Evolutionary conservation across 2,888 invertebrate species (phyloP).

Genomic region (Cacoxenus indagator): DNA sequence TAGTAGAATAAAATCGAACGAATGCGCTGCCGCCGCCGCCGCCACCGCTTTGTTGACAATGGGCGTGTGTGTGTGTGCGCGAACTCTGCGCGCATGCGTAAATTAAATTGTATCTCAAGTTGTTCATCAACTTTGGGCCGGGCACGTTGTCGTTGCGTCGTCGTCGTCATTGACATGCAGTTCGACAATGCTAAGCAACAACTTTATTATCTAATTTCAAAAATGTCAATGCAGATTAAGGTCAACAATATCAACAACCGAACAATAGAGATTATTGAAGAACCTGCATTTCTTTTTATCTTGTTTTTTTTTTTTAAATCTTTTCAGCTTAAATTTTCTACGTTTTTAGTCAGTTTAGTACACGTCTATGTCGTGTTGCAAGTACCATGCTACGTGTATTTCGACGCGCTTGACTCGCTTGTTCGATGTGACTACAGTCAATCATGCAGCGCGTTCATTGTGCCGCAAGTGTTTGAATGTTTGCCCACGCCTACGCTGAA

Average conservation of each 20-base stretch:
- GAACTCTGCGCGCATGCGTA: constrained; percentile 32
- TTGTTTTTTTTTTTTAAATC: background rate
- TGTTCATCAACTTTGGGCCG: constrained; percentile 43
- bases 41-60: constrained; percentile 18
- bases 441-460: background rate
- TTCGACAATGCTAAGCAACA: constrained; percentile 31
- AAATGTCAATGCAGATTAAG: constrained; percentile 64
- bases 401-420: background rate
- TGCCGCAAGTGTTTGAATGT: constrained; percentile 15
- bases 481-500: background rate
- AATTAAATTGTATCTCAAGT: constrained; percentile 34
- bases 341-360: background rate
- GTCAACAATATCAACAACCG: constrained; percentile 55
- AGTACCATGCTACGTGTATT: too few species aligned
- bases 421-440: background rate
- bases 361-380: background rate
- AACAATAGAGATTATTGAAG: constrained; percentile 53
- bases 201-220: constrained; percentile 60
- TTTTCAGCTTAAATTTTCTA: background rate
- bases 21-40: background rate
- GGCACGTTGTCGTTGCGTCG: constrained; percentile 5
- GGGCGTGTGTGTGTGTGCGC: background rate
- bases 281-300: background rate
- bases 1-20: background rate
- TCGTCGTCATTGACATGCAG: background rate